Conservation (phyloP, 2,113 vertebrate genomes). For the Scomber scombrus region DNA sequence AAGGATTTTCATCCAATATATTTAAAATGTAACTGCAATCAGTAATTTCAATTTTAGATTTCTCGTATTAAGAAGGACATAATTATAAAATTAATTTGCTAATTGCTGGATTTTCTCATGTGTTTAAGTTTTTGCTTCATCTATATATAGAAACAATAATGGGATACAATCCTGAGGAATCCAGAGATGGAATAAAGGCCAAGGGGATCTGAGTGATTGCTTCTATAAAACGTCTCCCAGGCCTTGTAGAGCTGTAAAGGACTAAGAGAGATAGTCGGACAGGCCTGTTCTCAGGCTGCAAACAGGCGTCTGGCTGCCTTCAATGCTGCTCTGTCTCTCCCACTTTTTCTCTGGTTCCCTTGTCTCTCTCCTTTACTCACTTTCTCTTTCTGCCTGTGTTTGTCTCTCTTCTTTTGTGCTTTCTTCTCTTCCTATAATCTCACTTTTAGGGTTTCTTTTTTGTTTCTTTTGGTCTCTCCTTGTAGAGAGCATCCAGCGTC, state of each 20-base stretch:
- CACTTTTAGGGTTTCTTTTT: conserved; percentile 16
- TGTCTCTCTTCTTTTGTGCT: conserved; percentile 1
- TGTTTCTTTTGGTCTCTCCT: conserved; percentile 32
- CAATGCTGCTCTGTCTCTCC: conserved; percentile 56
- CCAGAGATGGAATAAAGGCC: conserved; percentile 78
- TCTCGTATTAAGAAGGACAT: not conserved
- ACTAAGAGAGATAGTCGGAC: conserved; percentile 72
- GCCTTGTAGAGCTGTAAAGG: conserved; percentile 79
- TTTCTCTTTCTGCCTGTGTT: conserved; percentile 32
- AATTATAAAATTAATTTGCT: conserved; percentile 14
- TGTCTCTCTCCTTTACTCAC: conserved; percentile 26
- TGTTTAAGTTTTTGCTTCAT: conserved; percentile 34
- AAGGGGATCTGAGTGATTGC: conserved; percentile 78
- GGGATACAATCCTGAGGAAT: conserved; percentile 71
- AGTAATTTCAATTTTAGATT: not conserved
- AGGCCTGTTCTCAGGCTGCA: conserved; percentile 74
- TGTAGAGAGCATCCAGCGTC: conserved; percentile 39
- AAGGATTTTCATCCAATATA: not conserved
- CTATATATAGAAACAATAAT: conserved; percentile 74
- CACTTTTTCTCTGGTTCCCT: conserved; percentile 10
- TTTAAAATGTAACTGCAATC: too few species aligned
- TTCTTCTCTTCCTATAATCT: conserved; percentile 1
- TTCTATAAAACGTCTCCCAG: conserved; percentile 79
- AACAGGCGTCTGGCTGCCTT: conserved; percentile 78
- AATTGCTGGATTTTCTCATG: conserved; percentile 46